A percentile compares a stretch with the other conserved stretches of the same genome.
These are phyloP conservation scores for Catajapyx aquilonaris DNA, from an alignment of 1,140 invertebrate species.

Conservation along the genomic window DNA sequence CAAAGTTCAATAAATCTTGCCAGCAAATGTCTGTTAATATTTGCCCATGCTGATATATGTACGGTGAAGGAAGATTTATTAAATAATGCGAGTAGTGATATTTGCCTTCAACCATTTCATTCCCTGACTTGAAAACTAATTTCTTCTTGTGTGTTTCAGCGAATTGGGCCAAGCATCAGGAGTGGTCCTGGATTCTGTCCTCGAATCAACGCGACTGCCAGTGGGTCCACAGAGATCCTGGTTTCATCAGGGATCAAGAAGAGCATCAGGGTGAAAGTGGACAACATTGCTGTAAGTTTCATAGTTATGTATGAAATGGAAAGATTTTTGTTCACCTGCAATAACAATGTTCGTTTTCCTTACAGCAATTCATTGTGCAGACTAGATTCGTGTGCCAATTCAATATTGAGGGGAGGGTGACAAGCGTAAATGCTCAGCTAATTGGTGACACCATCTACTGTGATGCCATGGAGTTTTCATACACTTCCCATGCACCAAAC, in stretches of 20 bases:
- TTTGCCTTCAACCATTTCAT: background rate
- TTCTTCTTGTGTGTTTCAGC: constrained; percentile 24
- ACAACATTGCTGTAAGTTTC: constrained; percentile 65
- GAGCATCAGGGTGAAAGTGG: constrained; percentile 75
- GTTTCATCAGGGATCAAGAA: constrained; percentile 77
- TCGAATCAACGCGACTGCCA: constrained; percentile 69
- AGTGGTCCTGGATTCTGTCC: constrained; percentile 85
- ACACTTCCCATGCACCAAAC: constrained; percentile 68
- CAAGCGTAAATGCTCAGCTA: constrained; percentile 72
- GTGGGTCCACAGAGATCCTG: constrained; percentile 69
- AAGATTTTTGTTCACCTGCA: background rate
- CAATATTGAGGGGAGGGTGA: constrained; percentile 83
- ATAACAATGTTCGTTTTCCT: constrained; percentile 12
- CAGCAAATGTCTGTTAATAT: too few species aligned
- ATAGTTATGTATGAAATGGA: too few species aligned
- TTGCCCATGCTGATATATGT: too few species aligned
- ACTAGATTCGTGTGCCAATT: constrained; percentile 88
- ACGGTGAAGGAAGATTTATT: too few species aligned
- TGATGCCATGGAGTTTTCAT: constrained; percentile 76
- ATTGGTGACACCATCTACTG: constrained; percentile 85
- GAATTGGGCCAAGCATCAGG: constrained; percentile 75
- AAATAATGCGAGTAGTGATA: too few species aligned
- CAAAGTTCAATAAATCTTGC: too few species aligned
- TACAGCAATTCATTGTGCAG: constrained; percentile 74
- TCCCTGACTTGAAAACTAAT: background rate